Base-by-base conservation (phyloP, 2,797 vertebrate genomes). In the Apogon hyalosoma region DNA sequence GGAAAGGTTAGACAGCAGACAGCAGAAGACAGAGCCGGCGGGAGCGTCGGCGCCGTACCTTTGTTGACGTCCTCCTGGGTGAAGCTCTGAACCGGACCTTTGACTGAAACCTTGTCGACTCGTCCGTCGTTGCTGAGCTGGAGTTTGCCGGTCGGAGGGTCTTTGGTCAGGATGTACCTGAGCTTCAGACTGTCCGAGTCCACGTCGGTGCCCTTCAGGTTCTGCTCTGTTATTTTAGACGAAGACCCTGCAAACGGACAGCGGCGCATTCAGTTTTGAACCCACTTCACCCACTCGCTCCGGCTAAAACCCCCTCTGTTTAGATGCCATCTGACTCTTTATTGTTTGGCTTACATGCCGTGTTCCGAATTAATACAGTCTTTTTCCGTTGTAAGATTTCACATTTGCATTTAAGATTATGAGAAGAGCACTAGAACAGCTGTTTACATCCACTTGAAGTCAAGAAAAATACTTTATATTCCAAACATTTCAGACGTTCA, bases 61-160 rank as follows among this genome's bases (percentile, higher is more conserved):
- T 94, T 94, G 88, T 94, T 95, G 82, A 99, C 79, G 40, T 98
- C 95, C 0, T 94, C 95, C 89, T 99, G 98, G 1, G 95, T 97
- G 90, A 99, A 99, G 80, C 94, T 96, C 71, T 61, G 92, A 54
- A 94, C 11, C 0, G 94, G 93, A 54, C 96, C 97, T 73, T 91
- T 91, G 5, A 88, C 85, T 0, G 97, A 96, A 64, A 99, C 80
- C 33, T 76, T 93, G 33, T 93, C 87, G 42, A 73, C 69, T 5
- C 49, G 78, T 60, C 80, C 89, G 3, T 1, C 79, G 41, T 63
- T 82, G 53, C 83, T 88, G 74, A 96, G 83, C 86, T 93, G 95
- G 12, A 99, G 87, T 15, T 24, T 89, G 0, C 98, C 98, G 0
- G 69, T 31, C 0, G 84, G 85, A 0, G 91, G 95, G 65, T 98